Evolutionary conservation across 2,113 vertebrate genomes (phyloP), one percentile per base, ranked within the genome.

Genomic region (Bufo gargarizans): DNA sequence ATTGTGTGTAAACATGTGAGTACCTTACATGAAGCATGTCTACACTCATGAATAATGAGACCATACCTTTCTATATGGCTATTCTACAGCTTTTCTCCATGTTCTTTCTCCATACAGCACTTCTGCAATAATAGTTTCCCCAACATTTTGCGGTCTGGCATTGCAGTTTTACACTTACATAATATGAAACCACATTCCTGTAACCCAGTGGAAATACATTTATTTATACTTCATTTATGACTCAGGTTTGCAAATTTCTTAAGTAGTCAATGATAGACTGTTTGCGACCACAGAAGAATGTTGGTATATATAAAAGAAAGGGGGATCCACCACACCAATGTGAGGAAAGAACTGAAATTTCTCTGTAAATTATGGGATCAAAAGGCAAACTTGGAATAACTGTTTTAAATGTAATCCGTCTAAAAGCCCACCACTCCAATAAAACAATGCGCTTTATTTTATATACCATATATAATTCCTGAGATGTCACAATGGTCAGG

Each of bases 141-240:
- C 61, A 84, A 53, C 49, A 69, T 58, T 22, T 6, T 84, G 67
- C 56, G 65, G 82, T 84, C n/a, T 84, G 82, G 82, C 82, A 72
- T 56, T 72, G 67, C 49, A n/a, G 33, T 72, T 55, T 58, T 43
- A 22, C 33, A 56, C 49, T 84, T 84, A 72, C 82, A 84, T 84
- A 72, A 84, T 72, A 11, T 72, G 8, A 72, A 72, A 84, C 82
- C 82, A 72, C 82, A 84, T 49, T 56, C 82, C 49, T 56, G 50
- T 58, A 56, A 72, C 67, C 22, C 17, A 43, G 61, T 84, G 82
- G 67, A 71, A 84, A 84, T 84, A n/a, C 82, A 72, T 72, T 84
- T 84, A 84, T 84, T 84, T 71, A 84, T 69, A 55, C 49, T 72
- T 72, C 50, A 72, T 72, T 72, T 84, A 72, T 72, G 49, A 71